Conservation (phyloP, 64 coral and sea anemone genomes). For the Catalaphyllia jardinei region DNA sequence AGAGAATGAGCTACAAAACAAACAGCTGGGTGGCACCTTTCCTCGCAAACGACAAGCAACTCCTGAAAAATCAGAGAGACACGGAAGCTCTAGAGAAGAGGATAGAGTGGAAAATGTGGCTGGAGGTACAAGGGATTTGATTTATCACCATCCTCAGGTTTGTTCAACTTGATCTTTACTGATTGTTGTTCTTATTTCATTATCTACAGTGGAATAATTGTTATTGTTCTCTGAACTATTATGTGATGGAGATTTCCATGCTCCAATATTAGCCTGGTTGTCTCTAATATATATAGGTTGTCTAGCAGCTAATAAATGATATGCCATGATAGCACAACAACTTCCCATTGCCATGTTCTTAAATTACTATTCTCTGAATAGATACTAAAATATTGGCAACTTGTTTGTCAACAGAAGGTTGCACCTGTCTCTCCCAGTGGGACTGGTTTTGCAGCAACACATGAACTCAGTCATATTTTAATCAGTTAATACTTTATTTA, state of each 20-base stretch:
- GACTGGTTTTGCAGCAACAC: neutral
- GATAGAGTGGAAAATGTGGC: constrained; percentile 10
- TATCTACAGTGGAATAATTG: no score
- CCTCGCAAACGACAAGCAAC: constrained; percentile 1
- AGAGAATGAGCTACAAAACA: constrained; percentile 23
- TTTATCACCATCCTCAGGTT: constrained; percentile 26
- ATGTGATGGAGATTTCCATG: no score
- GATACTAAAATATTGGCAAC: no score
- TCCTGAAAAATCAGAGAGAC: constrained; percentile 6
- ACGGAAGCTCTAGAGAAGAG: constrained; percentile 14
- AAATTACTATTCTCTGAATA: neutral
- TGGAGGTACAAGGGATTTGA: constrained; percentile 10
- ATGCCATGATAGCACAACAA: no score
- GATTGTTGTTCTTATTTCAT: neutral
- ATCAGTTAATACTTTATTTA: neutral
- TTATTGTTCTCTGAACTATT: neutral
- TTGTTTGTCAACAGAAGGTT: no score
- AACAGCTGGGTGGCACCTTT: neutral
- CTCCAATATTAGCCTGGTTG: no score
- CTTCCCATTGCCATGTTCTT: neutral
- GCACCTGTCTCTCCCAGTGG: no score
- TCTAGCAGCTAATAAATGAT: no score
- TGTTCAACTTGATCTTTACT: neutral
- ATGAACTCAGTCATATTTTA: neutral
- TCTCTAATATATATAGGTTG: no score